Conservation (phyloP, 2,797 vertebrate species). For the Carcharodon carcharias region DNA sequence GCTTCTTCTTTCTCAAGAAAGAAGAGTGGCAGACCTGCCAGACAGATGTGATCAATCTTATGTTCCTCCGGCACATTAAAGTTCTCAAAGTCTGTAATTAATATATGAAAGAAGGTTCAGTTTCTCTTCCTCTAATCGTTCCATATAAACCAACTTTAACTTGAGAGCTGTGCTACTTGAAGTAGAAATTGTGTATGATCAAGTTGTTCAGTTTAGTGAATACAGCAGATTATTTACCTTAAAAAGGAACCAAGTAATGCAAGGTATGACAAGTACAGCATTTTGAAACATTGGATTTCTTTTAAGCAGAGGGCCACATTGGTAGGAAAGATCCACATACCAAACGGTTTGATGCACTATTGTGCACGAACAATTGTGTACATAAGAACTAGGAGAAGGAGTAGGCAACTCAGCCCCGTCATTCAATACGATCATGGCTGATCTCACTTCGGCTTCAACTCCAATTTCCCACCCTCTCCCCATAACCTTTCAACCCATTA, state of each 20-base stretch:
- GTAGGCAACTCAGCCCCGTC: no score
- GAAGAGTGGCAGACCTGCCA: conserved; percentile 59
- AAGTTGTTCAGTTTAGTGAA: not conserved
- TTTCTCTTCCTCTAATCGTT: not conserved
- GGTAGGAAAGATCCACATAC: not conserved
- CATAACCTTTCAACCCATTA: no score
- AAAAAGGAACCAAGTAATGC: no score
- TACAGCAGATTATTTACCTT: not conserved
- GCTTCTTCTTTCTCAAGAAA: conserved; percentile 46
- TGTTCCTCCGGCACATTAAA: conserved; percentile 63
- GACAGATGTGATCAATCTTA: conserved; percentile 51
- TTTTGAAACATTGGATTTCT: not conserved
- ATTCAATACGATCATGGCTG: no score
- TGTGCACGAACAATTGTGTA: not conserved
- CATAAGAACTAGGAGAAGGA: no score
- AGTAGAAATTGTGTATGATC: not conserved
- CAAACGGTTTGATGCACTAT: not conserved
- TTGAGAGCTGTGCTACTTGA: not conserved
- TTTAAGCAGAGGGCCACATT: not conserved
- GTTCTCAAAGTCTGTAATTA: conserved; percentile 56
- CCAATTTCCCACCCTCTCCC: no score
- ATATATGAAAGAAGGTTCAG: not conserved
- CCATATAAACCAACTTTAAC: not conserved
- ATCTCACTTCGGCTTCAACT: no score
- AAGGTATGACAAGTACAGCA: not conserved